Conservation (phyloP, 2,113 vertebrate genomes). For the Physeter macrocephalus region DNA sequence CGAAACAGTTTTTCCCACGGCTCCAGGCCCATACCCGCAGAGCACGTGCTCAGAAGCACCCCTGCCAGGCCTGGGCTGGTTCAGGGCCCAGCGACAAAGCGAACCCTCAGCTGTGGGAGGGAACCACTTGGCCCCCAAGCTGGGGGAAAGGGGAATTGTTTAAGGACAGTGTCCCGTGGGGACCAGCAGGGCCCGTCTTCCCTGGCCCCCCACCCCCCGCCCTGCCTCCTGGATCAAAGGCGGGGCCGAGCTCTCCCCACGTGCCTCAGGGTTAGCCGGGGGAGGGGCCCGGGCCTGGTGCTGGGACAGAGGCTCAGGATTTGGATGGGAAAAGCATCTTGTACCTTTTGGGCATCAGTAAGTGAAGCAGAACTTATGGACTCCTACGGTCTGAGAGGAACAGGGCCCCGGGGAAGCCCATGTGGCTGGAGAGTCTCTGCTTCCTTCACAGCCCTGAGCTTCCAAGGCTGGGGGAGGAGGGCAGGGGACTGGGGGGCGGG, state of each 20-base stretch:
- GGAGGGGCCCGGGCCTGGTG: background rate
- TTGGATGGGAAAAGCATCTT: background rate
- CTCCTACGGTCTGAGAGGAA: background rate
- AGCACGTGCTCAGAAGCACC: background rate
- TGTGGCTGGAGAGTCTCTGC: background rate
- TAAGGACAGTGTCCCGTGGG: background rate
- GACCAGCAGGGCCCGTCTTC: background rate
- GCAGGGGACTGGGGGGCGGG: too few species aligned
- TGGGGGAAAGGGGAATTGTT: background rate
- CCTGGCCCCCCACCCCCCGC: background rate
- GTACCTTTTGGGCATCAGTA: background rate
- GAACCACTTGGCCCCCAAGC: too few species aligned
- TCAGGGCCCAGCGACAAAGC: background rate
- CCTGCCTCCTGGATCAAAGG: background rate
- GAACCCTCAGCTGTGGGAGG: background rate
- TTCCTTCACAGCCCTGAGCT: background rate
- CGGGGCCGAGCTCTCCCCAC: fast-evolving
- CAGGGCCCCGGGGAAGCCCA: background rate
- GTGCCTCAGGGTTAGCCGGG: background rate
- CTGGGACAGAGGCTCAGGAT: background rate
- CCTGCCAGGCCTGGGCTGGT: background rate
- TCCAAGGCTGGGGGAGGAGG: background rate
- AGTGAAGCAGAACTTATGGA: background rate
- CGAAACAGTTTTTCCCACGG: too few species aligned
- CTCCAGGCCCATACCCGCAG: fast-evolving